Base-by-base conservation (phyloP, 2,797 vertebrate genomes). In the Megalops cyprinoides region DNA sequence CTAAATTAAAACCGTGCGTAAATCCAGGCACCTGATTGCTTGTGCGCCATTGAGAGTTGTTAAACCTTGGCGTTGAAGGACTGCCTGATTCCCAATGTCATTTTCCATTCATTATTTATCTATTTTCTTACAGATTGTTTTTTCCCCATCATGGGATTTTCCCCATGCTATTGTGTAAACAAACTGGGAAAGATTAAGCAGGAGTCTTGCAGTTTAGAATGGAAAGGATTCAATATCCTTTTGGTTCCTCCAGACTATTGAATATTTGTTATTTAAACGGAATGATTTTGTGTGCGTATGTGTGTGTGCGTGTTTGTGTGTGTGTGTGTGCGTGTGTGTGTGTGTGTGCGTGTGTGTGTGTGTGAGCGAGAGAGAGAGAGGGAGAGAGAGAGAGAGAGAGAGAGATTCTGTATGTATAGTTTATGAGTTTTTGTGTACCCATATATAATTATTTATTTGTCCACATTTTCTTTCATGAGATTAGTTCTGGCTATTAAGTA, bases 1-100 rank as follows among this genome's bases (percentile, higher is more conserved):
- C 92, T 71, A 91, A 94, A 94, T 94, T 92, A 93, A 94, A 93
- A 92, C 92, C 86, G 90, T 88, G 88, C 90, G 89, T 92, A 94
- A 94, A 94, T 92, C 91, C 90, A 86, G 86, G 83, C 88, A 86
- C 89, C 89, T 93, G 93, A 94, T 94, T 93, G 91, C 92, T 90
- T 87, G 81, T 86, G 92, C 88, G 92, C 93, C 92, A 79, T 85
- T 88, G 93, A 93, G 92, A 93, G 88, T 91, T 92, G 89, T 88
- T 89, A 87, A 91, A 87, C 91, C 85, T 88, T 91, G 91, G 90
- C 87, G 85, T 86, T 91, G 89, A 93, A 93, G 92, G 93, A 92
- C 91, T 92, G 91, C 82, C 87, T 90, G 89, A 89, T 90, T 92
- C 88, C 91, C 90, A 91, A 91, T 92, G 91, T 93, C 84, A 90